A percentile compares a stretch with the other conserved stretches of the same genome.
These are phyloP conservation scores for Akabosia matsudoensis DNA, from an alignment of 1,140 invertebrate genomes.

Conservation along the genomic window DNA sequence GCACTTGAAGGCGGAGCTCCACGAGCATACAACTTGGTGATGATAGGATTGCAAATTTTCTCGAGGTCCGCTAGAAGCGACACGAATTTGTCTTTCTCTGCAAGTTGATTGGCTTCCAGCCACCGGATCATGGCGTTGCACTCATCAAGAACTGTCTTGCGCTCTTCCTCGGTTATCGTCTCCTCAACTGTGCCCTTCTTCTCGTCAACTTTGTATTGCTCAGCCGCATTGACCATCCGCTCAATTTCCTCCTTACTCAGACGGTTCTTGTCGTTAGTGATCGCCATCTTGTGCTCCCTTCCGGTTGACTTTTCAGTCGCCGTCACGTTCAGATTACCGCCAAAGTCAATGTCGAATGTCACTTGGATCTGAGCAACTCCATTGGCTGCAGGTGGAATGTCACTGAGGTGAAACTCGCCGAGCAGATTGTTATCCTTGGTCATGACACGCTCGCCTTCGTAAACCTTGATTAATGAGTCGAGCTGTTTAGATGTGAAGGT, in stretches of 20 bases:
- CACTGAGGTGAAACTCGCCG: conserved; percentile 89
- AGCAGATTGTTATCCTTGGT: conserved; percentile 88
- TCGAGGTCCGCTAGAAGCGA: conserved; percentile 87
- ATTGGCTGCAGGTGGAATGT: conserved; percentile 90
- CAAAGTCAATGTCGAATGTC: conserved; percentile 87
- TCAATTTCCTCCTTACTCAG: conserved; percentile 96
- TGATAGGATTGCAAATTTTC: conserved; percentile 78
- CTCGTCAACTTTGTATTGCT: conserved; percentile 89
- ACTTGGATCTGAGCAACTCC: conserved; percentile 92
- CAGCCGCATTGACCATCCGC: conserved; percentile 94
- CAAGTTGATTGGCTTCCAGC: conserved; percentile 89
- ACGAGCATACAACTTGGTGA: conserved; percentile 52
- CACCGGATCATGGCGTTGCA: conserved; percentile 91
- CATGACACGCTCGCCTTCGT: conserved; percentile 87
- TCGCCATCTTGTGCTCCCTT: conserved; percentile 96
- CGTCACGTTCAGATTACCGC: conserved; percentile 83
- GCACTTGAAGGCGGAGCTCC: conserved; percentile 30
- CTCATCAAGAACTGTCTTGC: conserved; percentile 80
- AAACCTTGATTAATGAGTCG: conserved; percentile 79
- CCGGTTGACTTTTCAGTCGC: conserved; percentile 88
- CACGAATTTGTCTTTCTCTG: conserved; percentile 90
- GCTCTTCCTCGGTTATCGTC: conserved; percentile 68
- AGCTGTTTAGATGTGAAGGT: conserved; percentile 82
- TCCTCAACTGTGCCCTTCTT: conserved; percentile 66
- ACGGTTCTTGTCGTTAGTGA: conserved; percentile 96